phyloP scores from a whole-genome alignment of 2,888 invertebrate species.

The Lasius fuliginosus region DNA sequence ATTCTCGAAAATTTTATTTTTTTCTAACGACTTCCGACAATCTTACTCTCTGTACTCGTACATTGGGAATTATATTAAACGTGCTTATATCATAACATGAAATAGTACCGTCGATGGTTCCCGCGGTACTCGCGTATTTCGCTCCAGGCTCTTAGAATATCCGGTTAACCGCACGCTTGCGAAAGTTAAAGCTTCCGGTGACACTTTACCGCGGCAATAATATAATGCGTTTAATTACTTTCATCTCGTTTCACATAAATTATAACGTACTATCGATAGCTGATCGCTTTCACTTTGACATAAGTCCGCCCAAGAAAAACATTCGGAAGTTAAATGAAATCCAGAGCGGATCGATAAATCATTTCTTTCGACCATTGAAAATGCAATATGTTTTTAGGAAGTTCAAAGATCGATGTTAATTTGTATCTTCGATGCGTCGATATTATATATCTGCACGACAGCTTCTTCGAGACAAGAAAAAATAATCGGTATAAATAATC shows the following conservation, averaged over 20 bases:
- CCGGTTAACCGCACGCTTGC: constrained; percentile 66
- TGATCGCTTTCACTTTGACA: constrained; percentile 69
- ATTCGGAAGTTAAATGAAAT: constrained; percentile 16
- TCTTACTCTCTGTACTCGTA: background rate
- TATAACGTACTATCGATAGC: constrained; percentile 32
- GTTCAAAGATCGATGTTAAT: background rate
- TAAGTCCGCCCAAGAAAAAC: constrained; percentile 59
- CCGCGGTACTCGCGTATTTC: constrained; percentile 37
- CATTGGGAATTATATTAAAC: background rate
- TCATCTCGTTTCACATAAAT: constrained; percentile 60
- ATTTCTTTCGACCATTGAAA: background rate
- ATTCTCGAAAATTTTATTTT: constrained; percentile 6
- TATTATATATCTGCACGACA: constrained; percentile 15
- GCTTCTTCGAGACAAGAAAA: background rate
- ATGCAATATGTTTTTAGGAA: background rate
- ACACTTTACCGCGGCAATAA: constrained; percentile 41
- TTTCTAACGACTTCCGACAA: background rate
- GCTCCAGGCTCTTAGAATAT: constrained; percentile 50
- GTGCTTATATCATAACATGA: background rate
- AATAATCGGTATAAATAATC: constrained; percentile 27
- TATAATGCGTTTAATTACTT: constrained; percentile 61
- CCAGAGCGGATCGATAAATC: background rate
- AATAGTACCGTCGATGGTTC: constrained; percentile 53
- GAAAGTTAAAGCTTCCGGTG: constrained; percentile 72
- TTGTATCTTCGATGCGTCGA: background rate